Evolutionary conservation across 2,888 invertebrate species (phyloP).

Genomic region (Hemithea aestivaria): DNA sequence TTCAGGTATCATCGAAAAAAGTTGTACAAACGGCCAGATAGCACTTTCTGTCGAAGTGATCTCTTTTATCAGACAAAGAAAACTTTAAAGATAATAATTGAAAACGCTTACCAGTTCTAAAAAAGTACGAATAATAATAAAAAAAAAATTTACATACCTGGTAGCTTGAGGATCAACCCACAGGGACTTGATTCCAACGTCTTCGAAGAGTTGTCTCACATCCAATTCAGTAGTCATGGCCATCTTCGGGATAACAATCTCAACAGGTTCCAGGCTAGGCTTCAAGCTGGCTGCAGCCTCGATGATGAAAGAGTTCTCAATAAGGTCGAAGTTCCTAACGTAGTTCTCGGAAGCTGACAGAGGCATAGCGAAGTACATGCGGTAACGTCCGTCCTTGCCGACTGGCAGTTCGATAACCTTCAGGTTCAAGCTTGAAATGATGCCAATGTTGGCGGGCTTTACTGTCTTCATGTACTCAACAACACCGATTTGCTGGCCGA

Average conservation of each 20-base stretch:
- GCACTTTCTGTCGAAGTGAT: no score
- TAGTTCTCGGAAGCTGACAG: slow-evolving; percentile 1
- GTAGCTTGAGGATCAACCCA: slow-evolving; percentile 34
- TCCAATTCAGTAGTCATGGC: slow-evolving; percentile 32
- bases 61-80: no score
- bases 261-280: slow-evolving; percentile 33
- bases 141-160: slow-evolving; percentile 25
- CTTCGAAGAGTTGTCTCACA: slow-evolving; percentile 26
- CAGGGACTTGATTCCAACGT: slow-evolving; percentile 27
- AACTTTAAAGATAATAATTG: no score
- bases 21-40: no score
- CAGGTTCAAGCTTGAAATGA: slow-evolving; percentile 29
- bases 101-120: no score
- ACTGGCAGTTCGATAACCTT: slow-evolving; percentile 41
- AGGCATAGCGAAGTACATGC: slow-evolving; percentile 32
- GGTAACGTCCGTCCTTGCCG: slow-evolving; percentile 33
- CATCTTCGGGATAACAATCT: slow-evolving; percentile 37
- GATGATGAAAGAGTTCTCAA: slow-evolving; percentile 26
- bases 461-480: slow-evolving; percentile 36
- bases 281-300: slow-evolving; percentile 30
- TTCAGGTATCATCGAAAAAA: no score
- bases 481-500: slow-evolving; percentile 27
- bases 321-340: slow-evolving; percentile 7
- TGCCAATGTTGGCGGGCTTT: slow-evolving; percentile 28
- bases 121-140: no score